phyloP scores from a whole-genome alignment of 2,888 invertebrate genomes.

The Epirrita christyi region DNA sequence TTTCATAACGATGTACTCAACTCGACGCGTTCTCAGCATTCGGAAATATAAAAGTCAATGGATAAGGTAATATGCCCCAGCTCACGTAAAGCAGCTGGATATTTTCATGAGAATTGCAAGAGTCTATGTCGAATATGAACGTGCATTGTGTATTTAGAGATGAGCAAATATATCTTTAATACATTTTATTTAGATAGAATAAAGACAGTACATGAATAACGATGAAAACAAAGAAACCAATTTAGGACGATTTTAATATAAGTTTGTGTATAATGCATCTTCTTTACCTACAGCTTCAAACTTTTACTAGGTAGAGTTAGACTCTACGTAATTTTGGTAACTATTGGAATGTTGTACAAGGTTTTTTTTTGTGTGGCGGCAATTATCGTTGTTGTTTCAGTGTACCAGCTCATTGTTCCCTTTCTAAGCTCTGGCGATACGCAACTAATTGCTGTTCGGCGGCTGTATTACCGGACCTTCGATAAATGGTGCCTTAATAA shows the following conservation, averaged over 20 bases:
- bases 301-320: too few species aligned
- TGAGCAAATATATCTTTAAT: background rate
- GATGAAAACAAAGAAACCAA: too few species aligned
- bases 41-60: constrained; percentile 26
- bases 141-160: background rate
- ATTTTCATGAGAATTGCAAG: background rate
- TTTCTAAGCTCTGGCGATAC: constrained; percentile 30
- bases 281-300: too few species aligned
- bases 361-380: too few species aligned
- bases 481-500: constrained; percentile 70
- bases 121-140: background rate
- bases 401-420: background rate
- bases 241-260: too few species aligned
- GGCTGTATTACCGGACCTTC: constrained; percentile 49
- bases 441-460: constrained; percentile 59
- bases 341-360: too few species aligned
- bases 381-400: too few species aligned
- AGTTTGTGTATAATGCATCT: too few species aligned
- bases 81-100: constrained; percentile 2
- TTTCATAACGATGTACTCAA: constrained; percentile 44
- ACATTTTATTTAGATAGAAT: background rate
- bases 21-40: constrained; percentile 33
- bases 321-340: too few species aligned
- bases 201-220: background rate
- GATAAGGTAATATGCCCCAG: constrained; percentile 15